Base-by-base conservation (phyloP, 2,797 vertebrate species). In the Hyperoplus lanceolatus region DNA sequence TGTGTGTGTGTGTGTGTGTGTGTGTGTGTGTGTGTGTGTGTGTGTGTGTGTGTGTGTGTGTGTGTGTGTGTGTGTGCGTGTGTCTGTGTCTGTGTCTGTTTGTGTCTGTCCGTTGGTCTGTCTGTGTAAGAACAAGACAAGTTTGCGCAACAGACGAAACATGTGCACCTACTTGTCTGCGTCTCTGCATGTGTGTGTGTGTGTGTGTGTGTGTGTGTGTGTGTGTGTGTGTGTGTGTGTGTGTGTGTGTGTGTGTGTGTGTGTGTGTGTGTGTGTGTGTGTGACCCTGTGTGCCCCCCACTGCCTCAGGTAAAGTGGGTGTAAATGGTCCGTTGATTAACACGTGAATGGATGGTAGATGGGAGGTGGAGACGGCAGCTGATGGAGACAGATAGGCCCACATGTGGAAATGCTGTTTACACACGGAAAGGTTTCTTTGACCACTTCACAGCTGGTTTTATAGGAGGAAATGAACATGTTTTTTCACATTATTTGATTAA, bases 341-440 rank as follows among this genome's bases (percentile, higher is more conserved):
- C 76, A 92, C 86, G 59, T 91, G 71, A 89, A 87, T 88, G 18
- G 14, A 4, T 45, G 63, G 75, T 68, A 56, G 51, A 69, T 61
- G 75, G 69, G 79, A 43, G 81, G 61, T 39, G 80, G 85, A 81
- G 72, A 81, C 57, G 15, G 64, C 16, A 21, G 72, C 73, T 81
- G 78, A 66, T 53, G 50, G 46, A 45, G 48, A 29, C 75, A 15
- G 29, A 39, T 16, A 64, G 70, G 69, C 18, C 45, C 4, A 38
- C 15, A 16, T 15, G 57, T 54, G 8, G 10, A n/a, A 13, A 21
- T 21, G 57, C 6, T 43, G 43, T 45, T 48, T 14, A 21, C 18
- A 9, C 9, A 18, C 21, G 8, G 15, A 61, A 42, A 18, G 21
- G 13, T 45, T 18, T 50, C 15, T 57, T 48, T 46, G 10, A 3